Evolutionary conservation across 2,888 invertebrate species (phyloP).

Genomic region (Stratiomys singularior): DNA sequence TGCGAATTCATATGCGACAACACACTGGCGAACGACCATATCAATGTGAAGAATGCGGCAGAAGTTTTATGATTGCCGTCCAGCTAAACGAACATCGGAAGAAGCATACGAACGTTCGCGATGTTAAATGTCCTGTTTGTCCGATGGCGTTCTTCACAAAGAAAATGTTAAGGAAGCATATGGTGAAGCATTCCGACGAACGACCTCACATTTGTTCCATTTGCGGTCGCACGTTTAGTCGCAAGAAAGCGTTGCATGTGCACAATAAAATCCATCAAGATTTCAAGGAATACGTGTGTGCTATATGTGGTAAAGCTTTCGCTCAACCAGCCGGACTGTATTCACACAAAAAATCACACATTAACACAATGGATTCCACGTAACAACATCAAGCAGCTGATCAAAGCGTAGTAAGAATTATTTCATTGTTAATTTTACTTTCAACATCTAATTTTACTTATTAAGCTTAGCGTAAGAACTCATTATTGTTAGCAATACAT

Average conservation of each 20-base stretch:
- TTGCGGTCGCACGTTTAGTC: slow-evolving; percentile 51
- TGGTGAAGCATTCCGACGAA: slow-evolving; percentile 19
- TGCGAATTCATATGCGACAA: slow-evolving; percentile 49
- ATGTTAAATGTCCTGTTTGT: slow-evolving; percentile 52
- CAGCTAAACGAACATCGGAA: slow-evolving; percentile 52
- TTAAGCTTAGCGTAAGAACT: no score
- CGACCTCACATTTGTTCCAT: slow-evolving; percentile 23
- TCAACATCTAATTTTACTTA: no score
- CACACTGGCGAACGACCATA: slow-evolving; percentile 54
- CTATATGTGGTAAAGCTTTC: slow-evolving; percentile 53
- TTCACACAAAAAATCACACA: slow-evolving; percentile 39
- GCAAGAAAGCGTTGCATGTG: slow-evolving; percentile 52
- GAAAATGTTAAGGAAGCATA: slow-evolving; percentile 29
- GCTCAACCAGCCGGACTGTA: slow-evolving; percentile 54
- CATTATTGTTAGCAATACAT: no score
- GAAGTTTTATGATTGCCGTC: slow-evolving; percentile 48
- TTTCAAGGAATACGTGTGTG: slow-evolving; percentile 53
- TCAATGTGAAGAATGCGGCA: slow-evolving; percentile 53
- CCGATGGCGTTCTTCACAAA: slow-evolving; percentile 45
- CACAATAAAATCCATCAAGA: slow-evolving; percentile 53
- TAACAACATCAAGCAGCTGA: no score
- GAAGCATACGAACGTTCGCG: slow-evolving; percentile 51
- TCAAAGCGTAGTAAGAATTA: no score
- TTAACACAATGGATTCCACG: background rate
- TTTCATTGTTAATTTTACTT: no score